Evolutionary conservation across 2,888 invertebrate species (phyloP), one percentile per base, ranked within the genome.

Genomic region (Thecocarcelia acutangulata): DNA sequence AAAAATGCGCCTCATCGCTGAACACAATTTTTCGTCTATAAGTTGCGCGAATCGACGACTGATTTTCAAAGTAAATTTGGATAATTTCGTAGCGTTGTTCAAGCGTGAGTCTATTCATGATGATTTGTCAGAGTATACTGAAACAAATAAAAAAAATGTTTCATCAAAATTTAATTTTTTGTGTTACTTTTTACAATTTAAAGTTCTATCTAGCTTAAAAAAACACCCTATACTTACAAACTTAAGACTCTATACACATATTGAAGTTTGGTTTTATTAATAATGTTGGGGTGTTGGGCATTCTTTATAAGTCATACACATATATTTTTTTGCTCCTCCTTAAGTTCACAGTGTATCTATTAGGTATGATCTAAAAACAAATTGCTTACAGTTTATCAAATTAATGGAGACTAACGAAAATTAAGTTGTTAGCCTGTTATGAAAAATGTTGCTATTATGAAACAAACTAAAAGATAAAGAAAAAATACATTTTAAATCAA

Each of bases 351-450:
- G n/a, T n/a, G 19, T 56, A 54, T 56, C 33, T 70, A 42, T 56
- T 19, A 66, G 54, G 15, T 50, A 44, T 68, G 56, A 72, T 81
- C 63, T 73, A 52, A 50, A 17, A 68, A 81, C 61, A 68, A 77
- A 81, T 81, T 81, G 44, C 76, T 42, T 44, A 56, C 63, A 68
- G 54, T 81, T 76, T 76, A 77, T 81, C 81, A 81, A 68, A 15
- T 21, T 73, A 72, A 81, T 73, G 61, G n/a, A 72, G 72, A 50
- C 63, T 42, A 64, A 15, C 13, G 50, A 50, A 68, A 72, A 69
- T 68, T 68, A 69, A 44, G 68, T 64, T 74, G 48, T 74, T 21
- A 24, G 21, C 17, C 48, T 12, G 46, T 69, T 75, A 44, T 61
- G 52, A 76, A 46, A 76, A 61, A 68, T 68, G 8, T 21, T 15